Base-by-base conservation (phyloP, 2,113 vertebrate species). In the Anseranas semipalmata region DNA sequence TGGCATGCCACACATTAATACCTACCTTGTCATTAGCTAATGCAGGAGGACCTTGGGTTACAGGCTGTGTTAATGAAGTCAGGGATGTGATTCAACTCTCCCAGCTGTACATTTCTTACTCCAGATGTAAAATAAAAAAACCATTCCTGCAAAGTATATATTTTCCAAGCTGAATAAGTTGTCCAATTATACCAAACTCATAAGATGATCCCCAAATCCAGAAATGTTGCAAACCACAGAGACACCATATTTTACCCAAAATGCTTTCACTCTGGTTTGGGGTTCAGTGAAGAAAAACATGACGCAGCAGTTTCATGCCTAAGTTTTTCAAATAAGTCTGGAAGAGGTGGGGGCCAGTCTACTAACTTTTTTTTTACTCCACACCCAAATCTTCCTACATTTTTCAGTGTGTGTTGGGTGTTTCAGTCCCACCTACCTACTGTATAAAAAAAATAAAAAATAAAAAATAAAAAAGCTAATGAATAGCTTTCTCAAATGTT, bases 361-460 rank as follows among this genome's bases (percentile, higher is more conserved):
- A 14, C 2, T 41, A 58, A 37, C 3, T 2, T 19, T 39, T 58
- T 15, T 41, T 3, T 10, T 55, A 35, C 39, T 6, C 9, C 7
- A 0, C 27, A 60, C 8, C 6, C 20, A n/a, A 27, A 15, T 62
- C 19, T 56, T 89, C 59, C 20, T 17, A 30, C 10, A 6, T 46
- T 70, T 15, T 48, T 66, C 12, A 60, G 14, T 3, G 7, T 0
- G 0, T 13, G 3, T 20, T 46, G 10, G 5, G 4, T 8, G 6
- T 32, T 71, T 75, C 43, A 63, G 52, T 56, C 20, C 7, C 27
- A 50, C 3, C 2, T 59, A 18, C 4, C 14, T 39, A 50, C 19
- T 46, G 15, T 7, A 7, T n/a, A 71, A 93, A 89, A 35, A 59
- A 22, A 48, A 48, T 22, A 48, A 22, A 46, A 18, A 46, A 46